Evolutionary conservation across 1,140 invertebrate species (phyloP).

Genomic region (Hylaeus anthracinus): DNA sequence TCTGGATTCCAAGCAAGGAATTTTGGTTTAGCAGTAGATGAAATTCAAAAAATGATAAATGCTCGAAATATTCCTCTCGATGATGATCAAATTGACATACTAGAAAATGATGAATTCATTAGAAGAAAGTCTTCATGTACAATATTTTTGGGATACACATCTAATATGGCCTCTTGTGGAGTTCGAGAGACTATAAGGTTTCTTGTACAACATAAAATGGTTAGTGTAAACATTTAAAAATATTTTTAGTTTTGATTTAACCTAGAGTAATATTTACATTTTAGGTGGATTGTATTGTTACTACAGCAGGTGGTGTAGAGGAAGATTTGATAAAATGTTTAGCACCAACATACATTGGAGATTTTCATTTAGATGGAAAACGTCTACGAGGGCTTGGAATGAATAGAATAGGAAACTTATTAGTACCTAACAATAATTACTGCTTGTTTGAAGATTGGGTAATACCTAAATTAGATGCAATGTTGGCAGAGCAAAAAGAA

Average conservation of each 20-base stretch:
- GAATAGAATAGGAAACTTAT: constrained; percentile 98
- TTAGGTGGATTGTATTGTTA: constrained; percentile 96
- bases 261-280: constrained; percentile 15
- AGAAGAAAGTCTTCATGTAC: constrained; percentile 92
- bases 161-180: constrained; percentile 98
- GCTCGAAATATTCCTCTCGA: constrained; percentile 84
- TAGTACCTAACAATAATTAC: constrained; percentile 99
- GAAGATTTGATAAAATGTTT: constrained; percentile 99
- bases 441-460: constrained; percentile 99
- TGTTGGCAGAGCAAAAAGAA: constrained; percentile 93
- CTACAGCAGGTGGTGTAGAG: constrained; percentile 98
- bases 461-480: constrained; percentile 95
- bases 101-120: constrained; percentile 91
- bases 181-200: constrained; percentile 95
- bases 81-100: constrained; percentile 84
- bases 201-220: constrained; percentile 94
- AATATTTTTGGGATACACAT: constrained; percentile 98
- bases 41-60: constrained; percentile 96
- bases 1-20: constrained; percentile 98
- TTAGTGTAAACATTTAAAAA: constrained; percentile 67
- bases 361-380: constrained; percentile 92
- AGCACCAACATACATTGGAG: constrained; percentile 95
- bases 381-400: constrained; percentile 92
- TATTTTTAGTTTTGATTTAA: constrained; percentile 10
- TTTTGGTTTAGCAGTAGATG: constrained; percentile 94